These are phyloP conservation scores for Stegophylla sp. DNA, from an alignment of 2,888 invertebrate genomes.

Conservation along the genomic window DNA sequence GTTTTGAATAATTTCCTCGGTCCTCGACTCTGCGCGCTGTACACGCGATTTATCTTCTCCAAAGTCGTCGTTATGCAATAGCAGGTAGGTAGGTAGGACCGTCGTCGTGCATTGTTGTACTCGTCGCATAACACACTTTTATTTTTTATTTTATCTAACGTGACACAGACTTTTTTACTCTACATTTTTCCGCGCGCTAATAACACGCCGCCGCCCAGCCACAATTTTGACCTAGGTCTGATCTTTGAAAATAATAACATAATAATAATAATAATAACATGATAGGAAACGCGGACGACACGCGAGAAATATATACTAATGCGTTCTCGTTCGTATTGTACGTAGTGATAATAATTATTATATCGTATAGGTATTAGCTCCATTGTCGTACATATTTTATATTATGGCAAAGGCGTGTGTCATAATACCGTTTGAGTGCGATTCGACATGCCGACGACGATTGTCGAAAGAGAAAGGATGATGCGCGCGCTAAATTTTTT, in stretches of 20 bases:
- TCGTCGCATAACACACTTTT: too few relatives aligned
- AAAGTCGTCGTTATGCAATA: too few relatives aligned
- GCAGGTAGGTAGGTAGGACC: too few relatives aligned
- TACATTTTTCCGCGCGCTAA: neutral
- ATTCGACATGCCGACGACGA: slow-evolving; percentile 6
- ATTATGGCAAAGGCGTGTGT: neutral
- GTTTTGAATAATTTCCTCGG: too few relatives aligned
- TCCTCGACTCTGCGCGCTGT: too few relatives aligned
- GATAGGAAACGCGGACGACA: neutral
- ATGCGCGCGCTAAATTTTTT: neutral
- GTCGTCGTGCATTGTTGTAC: too few relatives aligned
- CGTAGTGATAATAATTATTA: too few relatives aligned
- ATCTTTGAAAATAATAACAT: neutral
- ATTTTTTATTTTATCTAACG: too few relatives aligned
- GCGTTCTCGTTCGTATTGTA: too few relatives aligned
- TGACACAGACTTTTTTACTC: slow-evolving; percentile 6
- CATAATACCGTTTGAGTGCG: neutral
- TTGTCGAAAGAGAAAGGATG: slow-evolving; percentile 30
- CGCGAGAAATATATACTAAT: neutral
- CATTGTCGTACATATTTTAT: too few relatives aligned
- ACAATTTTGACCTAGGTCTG: slow-evolving; percentile 8
- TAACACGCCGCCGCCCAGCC: neutral
- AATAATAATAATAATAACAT: neutral
- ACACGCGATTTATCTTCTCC: too few relatives aligned
- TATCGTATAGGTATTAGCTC: too few relatives aligned